Evolutionary conservation across 2,113 vertebrate genomes (phyloP), one percentile per base, ranked within the genome.

Genomic region (Plestiodon gilberti): DNA sequence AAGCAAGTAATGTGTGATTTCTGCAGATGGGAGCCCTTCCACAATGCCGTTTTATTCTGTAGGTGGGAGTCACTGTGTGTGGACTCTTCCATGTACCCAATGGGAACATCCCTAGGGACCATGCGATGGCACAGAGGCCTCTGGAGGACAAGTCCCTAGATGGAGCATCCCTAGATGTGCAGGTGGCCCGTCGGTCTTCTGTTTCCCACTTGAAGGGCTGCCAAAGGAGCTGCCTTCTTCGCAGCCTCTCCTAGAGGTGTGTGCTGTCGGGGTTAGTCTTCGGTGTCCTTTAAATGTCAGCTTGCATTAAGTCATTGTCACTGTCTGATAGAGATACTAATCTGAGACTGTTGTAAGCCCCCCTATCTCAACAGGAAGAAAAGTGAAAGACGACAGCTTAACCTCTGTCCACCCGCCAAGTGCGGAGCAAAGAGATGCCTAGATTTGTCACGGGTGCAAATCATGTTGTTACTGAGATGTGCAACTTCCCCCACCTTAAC

Each of bases 191-290:
- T n/a, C n/a, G 73, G 0, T 17, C 62, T 43, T 1, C 0, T 1
- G 0, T 1, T 28, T 20, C 77, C 38, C 10, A 1, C 1, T 0
- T 2, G 40, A 80, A 30, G 71, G 17, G 17, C 2, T 3, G 18
- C 8, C 48, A 62, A 25, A 18, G 17, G 52, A 69, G 67, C 5
- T 20, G 1, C 28, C 17, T 13, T 43, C 17, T 13, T 43, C 74
- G 70, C 71, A 1, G 10, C 1, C 1, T 7, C 64, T 33, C 1
- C 71, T 2, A 22, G 38, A 81, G 38, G 30, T 38, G 3, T 17
- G 43, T 35, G 0, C 0, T 3, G 67, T 64, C 78, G 33, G 73
- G 4, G 78, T 35, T 22, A 70, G 65, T 23, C 5, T 30, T 25
- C 1, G 13, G 1, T 1, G 23, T 55, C 61, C 77, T 71, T 89